A percentile compares a stretch with the other conserved stretches of the same genome.
These are phyloP conservation scores for Apteryx mantelli DNA, from an alignment of 2,113 vertebrate genomes.

Conservation along the genomic window DNA sequence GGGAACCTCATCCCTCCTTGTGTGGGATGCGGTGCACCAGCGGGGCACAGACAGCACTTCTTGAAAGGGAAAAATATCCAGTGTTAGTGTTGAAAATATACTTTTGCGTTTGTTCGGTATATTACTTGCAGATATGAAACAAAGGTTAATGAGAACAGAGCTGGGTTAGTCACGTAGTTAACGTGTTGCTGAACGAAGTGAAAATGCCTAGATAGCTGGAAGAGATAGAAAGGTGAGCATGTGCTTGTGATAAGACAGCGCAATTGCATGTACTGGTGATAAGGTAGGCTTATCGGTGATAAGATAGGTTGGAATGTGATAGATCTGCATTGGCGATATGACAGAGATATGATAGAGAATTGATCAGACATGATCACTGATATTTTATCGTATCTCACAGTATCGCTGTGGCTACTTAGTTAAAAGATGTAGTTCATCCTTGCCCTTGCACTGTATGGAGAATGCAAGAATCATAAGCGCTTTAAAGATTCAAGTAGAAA, in stretches of 20 bases:
- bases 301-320: background rate
- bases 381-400: background rate
- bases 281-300: background rate
- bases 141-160: background rate
- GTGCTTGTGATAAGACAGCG: background rate
- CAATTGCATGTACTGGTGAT: background rate
- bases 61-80: background rate
- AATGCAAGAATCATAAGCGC: background rate
- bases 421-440: background rate
- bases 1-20: background rate
- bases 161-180: background rate
- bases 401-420: fast-evolving
- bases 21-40: too few relatives aligned
- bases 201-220: background rate
- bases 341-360: background rate
- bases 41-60: background rate
- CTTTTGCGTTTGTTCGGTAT: background rate
- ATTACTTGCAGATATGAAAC: background rate
- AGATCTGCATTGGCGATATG: too few relatives aligned
- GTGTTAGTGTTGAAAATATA: background rate
- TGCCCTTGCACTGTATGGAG: background rate
- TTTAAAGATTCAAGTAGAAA: background rate
- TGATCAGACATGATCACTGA: background rate
- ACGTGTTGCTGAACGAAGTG: background rate
- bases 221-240: background rate